Conservation (phyloP, 2,113 vertebrate species). For the Malurus cyaneus region DNA sequence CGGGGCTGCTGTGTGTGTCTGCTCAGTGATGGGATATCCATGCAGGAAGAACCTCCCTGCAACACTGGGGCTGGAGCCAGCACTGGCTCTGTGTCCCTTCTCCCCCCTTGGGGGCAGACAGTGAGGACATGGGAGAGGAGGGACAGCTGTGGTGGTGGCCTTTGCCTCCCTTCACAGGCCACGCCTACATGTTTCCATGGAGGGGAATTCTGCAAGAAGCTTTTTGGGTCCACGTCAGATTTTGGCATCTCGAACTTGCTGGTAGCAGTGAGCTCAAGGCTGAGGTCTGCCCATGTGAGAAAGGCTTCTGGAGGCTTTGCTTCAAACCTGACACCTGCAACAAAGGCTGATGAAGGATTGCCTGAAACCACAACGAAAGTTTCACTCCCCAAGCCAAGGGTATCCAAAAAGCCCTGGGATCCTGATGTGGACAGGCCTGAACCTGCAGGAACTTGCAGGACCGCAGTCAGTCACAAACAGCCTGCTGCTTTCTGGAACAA, state of each 20-base stretch:
- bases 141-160: not conserved
- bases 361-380: not conserved
- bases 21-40: rapidly evolving
- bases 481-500: not conserved
- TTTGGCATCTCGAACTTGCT: not conserved
- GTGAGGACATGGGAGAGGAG: not conserved
- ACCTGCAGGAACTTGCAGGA: not conserved
- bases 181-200: rapidly evolving
- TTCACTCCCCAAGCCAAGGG: not conserved
- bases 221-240: not conserved
- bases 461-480: not conserved
- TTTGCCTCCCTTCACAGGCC: not conserved
- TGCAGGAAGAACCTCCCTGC: not conserved
- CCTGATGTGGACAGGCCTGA: not conserved
- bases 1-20: not conserved
- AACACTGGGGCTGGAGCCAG: not conserved
- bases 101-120: not conserved
- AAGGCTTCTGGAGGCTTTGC: not conserved
- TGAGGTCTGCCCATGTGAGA: not conserved
- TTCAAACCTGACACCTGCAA: not conserved
- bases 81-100: not conserved
- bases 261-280: rapidly evolving
- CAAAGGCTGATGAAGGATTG: not conserved
- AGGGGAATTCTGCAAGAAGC: not conserved
- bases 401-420: not conserved